These are phyloP conservation scores for Tipula unca DNA, from an alignment of 2,888 invertebrate species.

Conservation along the genomic window DNA sequence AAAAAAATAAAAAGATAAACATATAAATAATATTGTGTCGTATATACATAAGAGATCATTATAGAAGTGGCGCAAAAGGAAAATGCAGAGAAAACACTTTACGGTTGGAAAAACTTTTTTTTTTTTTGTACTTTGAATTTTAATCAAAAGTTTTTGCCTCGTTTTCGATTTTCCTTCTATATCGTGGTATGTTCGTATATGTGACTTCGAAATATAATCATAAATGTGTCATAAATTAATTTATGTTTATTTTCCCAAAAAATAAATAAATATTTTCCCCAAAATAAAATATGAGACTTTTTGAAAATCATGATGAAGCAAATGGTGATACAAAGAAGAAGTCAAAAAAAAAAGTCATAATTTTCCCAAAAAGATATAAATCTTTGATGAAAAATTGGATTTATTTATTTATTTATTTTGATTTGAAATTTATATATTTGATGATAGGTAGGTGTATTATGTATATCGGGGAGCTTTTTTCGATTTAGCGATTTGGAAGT, in stretches of 20 bases:
- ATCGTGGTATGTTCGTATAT: background rate
- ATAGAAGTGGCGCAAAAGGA: background rate
- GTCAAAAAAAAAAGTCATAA: background rate
- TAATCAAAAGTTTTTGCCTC: slow-evolving; percentile 14
- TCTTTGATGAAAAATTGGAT: slow-evolving; percentile 14
- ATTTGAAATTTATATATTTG: background rate
- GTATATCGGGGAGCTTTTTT: background rate
- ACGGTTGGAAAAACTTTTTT: background rate
- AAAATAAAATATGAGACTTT: background rate
- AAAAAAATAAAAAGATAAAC: background rate
- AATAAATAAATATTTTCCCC: background rate
- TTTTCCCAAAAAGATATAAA: background rate
- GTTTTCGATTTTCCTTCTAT: background rate
- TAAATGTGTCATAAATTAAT: slow-evolving; percentile 14
- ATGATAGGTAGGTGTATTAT: background rate
- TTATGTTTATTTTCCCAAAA: background rate
- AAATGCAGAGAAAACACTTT: slow-evolving; percentile 8
- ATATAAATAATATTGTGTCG: background rate
- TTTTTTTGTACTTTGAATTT: slow-evolving; percentile 1
- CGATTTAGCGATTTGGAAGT: background rate
- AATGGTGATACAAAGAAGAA: background rate
- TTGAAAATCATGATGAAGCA: background rate
- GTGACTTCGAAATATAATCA: background rate
- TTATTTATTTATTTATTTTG: background rate
- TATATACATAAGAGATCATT: background rate